Conservation (phyloP, 2,888 invertebrate genomes). For the Zaprionus lineosus region DNA sequence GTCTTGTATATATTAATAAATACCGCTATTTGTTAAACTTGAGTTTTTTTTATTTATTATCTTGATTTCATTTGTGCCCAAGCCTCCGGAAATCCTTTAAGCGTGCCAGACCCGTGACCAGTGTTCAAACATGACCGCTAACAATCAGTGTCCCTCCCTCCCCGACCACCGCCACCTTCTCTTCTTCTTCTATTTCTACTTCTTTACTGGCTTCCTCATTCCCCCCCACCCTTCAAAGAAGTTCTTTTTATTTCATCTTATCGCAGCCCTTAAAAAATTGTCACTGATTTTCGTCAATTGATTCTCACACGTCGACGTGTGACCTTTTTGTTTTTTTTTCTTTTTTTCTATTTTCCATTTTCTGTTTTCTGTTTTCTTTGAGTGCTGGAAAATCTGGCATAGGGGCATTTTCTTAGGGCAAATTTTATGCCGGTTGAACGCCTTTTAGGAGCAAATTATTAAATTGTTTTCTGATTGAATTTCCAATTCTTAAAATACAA, state of each 20-base stretch:
- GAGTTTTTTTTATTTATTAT: constrained; percentile 31
- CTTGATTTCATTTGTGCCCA: constrained; percentile 18
- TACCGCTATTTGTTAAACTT: constrained; percentile 55
- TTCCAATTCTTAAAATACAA: constrained; percentile 55
- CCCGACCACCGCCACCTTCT: too few species aligned
- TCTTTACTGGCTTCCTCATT: too few species aligned
- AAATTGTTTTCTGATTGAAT: constrained; percentile 63
- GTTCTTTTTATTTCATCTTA: too few species aligned
- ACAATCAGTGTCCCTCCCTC: too few species aligned
- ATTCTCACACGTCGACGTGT: constrained; percentile 27
- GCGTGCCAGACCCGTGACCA: constrained; percentile 45
- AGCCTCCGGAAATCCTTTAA: constrained; percentile 14
- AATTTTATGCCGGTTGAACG: constrained; percentile 67
- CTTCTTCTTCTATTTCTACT: too few species aligned
- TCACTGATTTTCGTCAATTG: constrained; percentile 58
- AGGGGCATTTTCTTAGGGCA: constrained; percentile 47
- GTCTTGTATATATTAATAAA: constrained; percentile 56
- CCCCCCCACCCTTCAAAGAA: too few species aligned
- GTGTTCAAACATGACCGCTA: constrained; percentile 20
- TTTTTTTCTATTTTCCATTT: constrained; percentile 17
- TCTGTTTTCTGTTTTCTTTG: constrained; percentile 19
- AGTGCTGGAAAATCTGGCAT: constrained; percentile 40
- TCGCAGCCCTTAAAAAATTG: constrained; percentile 57
- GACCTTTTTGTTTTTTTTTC: constrained; percentile 36
- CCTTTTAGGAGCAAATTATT: constrained; percentile 57